Evolutionary conservation across 1,140 invertebrate species (phyloP).

Genomic region (Arctopsyche grandis): DNA sequence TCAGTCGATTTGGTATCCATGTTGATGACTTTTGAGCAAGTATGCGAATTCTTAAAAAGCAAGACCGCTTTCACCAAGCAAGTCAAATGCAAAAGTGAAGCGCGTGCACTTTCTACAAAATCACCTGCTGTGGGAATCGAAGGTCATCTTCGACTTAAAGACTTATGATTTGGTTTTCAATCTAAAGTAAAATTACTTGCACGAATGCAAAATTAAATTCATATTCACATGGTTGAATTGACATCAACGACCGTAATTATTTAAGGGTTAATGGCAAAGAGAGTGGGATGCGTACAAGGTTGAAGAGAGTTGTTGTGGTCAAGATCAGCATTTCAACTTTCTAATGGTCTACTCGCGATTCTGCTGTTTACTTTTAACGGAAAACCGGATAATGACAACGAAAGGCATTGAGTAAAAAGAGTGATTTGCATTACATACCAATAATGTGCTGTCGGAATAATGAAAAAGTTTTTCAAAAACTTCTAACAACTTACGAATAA

Average conservation of each 20-base stretch:
- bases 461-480: neutral
- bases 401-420: neutral
- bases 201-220: no score
- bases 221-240: neutral
- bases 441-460: neutral
- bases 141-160: neutral
- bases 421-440: neutral
- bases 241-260: neutral
- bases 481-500: neutral
- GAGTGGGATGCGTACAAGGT: neutral
- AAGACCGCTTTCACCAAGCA: constrained; percentile 1
- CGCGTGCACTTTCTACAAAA: constrained; percentile 1
- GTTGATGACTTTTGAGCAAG: neutral
- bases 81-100: neutral
- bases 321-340: constrained; percentile 1
- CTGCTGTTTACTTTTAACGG: neutral
- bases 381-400: neutral
- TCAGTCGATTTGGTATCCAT: no score
- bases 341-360: neutral
- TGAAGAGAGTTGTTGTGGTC: constrained; percentile 5
- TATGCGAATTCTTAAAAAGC: neutral
- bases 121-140: neutral
- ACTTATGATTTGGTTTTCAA: no score
- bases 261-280: neutral
- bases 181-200: no score